These are phyloP conservation scores for Coleophora flavipennella DNA, from an alignment of 2,888 invertebrate species.

Conservation along the genomic window DNA sequence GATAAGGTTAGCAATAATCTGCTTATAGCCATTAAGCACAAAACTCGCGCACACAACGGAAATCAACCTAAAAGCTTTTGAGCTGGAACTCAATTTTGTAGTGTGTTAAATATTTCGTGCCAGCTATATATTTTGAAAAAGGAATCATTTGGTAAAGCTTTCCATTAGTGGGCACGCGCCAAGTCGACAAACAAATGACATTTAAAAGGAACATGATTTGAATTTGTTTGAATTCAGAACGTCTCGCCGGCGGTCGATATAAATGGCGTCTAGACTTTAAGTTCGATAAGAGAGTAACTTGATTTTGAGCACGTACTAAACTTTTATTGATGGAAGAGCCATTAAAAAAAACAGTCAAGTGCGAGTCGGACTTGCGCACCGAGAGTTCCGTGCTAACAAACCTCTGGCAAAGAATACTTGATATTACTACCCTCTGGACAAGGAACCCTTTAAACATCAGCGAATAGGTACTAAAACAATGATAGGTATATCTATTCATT, in stretches of 20 bases:
- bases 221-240: slow-evolving; percentile 57
- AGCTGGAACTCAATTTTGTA: slow-evolving; percentile 11
- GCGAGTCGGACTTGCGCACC: too few relatives aligned
- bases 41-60: slow-evolving; percentile 9
- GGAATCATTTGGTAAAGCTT: slow-evolving; percentile 50
- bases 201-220: slow-evolving; percentile 60
- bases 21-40: slow-evolving; percentile 21
- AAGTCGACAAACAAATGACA: slow-evolving; percentile 61
- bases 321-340: too few relatives aligned
- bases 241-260: slow-evolving; percentile 38
- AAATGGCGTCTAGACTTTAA: slow-evolving; percentile 62
- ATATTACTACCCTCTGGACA: too few relatives aligned
- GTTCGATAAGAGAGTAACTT: slow-evolving; percentile 24
- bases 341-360: too few relatives aligned
- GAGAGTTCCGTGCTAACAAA: too few relatives aligned
- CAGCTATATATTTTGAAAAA: slow-evolving; percentile 40
- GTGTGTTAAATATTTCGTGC: slow-evolving; percentile 28
- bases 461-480: too few relatives aligned
- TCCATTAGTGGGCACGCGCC: slow-evolving; percentile 69
- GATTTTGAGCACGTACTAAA: background rate
- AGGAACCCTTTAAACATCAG: too few relatives aligned
- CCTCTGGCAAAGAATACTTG: too few relatives aligned
- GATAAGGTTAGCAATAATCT: slow-evolving; percentile 50
- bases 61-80: slow-evolving; percentile 16
- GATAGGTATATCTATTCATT: too few relatives aligned